Base-by-base conservation (phyloP, 2,888 invertebrate genomes). In the Agriopis marginaria region DNA sequence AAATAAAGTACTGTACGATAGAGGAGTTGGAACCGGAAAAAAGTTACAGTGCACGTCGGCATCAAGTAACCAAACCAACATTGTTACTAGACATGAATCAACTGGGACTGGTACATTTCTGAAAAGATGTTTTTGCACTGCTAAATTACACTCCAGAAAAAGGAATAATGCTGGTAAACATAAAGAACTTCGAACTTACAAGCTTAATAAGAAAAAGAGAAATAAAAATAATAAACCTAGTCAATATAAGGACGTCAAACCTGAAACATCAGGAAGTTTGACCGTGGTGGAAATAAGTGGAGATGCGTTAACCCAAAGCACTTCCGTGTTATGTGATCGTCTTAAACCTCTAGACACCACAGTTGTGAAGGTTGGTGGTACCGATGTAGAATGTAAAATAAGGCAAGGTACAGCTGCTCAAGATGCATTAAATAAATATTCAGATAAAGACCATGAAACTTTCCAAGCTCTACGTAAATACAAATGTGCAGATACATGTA, bases 91-190 rank as follows among this genome's bases (percentile, higher is more conserved):
- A 60, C 49, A 49, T 39, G 11, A 6, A 39, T 47, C 49, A 39
- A 60, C 60, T 14, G 49, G 14, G 8, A 49, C 49, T 39, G 60
- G 9, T 10, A n/a, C 47, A 45, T 60, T 60, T 9, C 44, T 49
- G 12, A 64, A 65, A 40, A 63, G 40, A 53, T 49, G 44, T 69
- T 50, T 47, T 59, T 59, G 59, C 23, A 59, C 59, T 12, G 45
- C 59, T n/a, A 47, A 32, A 32, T 47, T 59, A 9, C 47, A 45
- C 32, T 45, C 32, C 14, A 50, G 8, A 17, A 50, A 17, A 50
- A 7, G 14, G 17, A 17, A 17, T 17, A 0, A 50, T 50, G 7
- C 14, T 17, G n/a, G 7, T 17, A 8, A 7, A 50, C 14, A 50
- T 7, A 45, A 45, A 11, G 12, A 45, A 45, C 2, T 4, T 45